phyloP scores from a whole-genome alignment of 2,797 vertebrate species.

The Cyprinella venusta region DNA sequence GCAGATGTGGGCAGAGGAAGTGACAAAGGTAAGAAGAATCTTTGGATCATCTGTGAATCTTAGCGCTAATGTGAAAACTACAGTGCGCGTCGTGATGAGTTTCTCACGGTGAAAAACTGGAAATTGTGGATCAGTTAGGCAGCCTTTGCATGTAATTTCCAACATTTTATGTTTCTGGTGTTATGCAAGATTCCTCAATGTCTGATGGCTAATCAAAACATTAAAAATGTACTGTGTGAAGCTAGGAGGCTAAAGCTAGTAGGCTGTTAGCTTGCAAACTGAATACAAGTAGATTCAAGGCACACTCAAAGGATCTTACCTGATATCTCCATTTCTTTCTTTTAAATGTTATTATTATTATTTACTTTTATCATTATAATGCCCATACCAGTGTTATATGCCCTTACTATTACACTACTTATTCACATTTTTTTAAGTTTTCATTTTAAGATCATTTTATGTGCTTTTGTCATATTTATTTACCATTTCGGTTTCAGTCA shows the following conservation, averaged over 20 bases:
- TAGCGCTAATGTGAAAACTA: not conserved
- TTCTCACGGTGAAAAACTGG: slow-evolving; percentile 14
- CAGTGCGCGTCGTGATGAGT: not conserved
- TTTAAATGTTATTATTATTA: no score
- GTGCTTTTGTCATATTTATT: not conserved
- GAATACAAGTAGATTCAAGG: not conserved
- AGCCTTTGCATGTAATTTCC: not conserved
- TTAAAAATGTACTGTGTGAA: not conserved
- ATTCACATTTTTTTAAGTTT: not conserved
- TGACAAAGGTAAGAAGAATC: slow-evolving; percentile 93
- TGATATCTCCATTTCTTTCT: not conserved
- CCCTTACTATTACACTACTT: not conserved
- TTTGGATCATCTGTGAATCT: slow-evolving; percentile 7
- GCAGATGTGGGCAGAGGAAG: slow-evolving; percentile 96
- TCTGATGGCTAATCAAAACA: not conserved
- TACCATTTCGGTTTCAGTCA: not conserved
- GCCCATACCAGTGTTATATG: not conserved
- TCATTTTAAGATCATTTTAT: not conserved
- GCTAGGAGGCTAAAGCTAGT: not conserved
- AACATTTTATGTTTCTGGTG: not conserved
- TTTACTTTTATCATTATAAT: not conserved
- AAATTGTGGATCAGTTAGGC: not conserved
- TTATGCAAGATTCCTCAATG: not conserved
- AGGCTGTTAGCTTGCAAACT: not conserved
- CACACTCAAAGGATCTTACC: not conserved